These are phyloP conservation scores for Papilio protenor DNA, from an alignment of 2,888 invertebrate genomes.

Conservation along the genomic window DNA sequence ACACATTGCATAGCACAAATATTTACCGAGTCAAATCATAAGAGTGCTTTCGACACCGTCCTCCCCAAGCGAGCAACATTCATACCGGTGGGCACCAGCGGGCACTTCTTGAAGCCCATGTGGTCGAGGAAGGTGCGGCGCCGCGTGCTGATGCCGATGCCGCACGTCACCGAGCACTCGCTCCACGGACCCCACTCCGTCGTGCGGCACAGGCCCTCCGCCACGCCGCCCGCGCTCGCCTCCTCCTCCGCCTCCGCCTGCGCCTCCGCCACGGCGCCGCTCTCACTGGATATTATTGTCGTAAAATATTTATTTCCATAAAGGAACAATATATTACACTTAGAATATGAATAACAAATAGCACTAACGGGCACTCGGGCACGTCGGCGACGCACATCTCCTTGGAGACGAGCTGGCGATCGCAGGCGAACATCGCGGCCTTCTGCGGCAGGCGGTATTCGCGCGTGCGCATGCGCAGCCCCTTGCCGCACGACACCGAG, in stretches of 20 bases:
- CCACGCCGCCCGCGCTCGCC: conserved; percentile 50
- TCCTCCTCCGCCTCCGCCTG: conserved; percentile 52
- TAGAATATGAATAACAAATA: not conserved
- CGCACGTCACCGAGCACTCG: conserved; percentile 94
- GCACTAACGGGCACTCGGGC: conserved; percentile 89
- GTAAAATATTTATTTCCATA: not conserved
- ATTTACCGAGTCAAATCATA: not conserved
- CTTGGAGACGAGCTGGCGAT: conserved; percentile 91
- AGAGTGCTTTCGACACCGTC: not conserved
- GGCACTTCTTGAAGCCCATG: conserved; percentile 92
- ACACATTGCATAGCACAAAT: not conserved
- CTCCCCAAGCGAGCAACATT: not conserved
- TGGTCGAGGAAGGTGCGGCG: conserved; percentile 90
- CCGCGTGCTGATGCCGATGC: conserved; percentile 90
- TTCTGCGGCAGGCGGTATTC: conserved; percentile 88
- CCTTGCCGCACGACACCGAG: conserved; percentile 95
- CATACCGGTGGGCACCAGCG: conserved; percentile 87
- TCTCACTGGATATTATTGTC: conserved; percentile 53
- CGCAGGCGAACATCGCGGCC: conserved; percentile 88
- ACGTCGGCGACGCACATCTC: conserved; percentile 94
- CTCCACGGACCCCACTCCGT: conserved; percentile 92
- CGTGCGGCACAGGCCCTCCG: conserved; percentile 85
- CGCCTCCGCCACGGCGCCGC: conserved; percentile 51
- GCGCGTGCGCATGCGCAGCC: conserved; percentile 91
- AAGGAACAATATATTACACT: not conserved